These are phyloP conservation scores for Rhyacophila evoluta DNA, from an alignment of 2,888 invertebrate genomes.

Conservation along the genomic window DNA sequence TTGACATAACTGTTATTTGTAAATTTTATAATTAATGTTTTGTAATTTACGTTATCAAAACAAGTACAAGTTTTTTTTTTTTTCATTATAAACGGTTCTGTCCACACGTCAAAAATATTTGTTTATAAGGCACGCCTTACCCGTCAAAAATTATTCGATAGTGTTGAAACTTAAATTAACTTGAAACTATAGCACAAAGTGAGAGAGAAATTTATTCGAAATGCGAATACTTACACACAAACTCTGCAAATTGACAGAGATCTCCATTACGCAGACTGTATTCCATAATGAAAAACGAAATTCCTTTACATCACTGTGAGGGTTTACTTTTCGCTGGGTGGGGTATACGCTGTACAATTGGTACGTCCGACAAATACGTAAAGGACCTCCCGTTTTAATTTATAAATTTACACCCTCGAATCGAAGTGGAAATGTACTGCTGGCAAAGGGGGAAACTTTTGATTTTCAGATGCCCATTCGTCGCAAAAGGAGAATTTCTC, in stretches of 20 bases:
- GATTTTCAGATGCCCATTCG: slow-evolving; percentile 49
- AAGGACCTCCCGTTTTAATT: slow-evolving; percentile 45
- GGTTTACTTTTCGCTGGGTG: slow-evolving; percentile 29
- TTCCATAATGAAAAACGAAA: slow-evolving; percentile 32
- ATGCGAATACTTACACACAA: slow-evolving; percentile 27
- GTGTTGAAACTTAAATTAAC: slow-evolving; percentile 39
- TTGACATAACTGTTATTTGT: too few relatives aligned
- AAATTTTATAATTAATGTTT: too few relatives aligned
- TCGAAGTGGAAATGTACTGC: slow-evolving; percentile 44
- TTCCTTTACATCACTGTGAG: slow-evolving; percentile 31
- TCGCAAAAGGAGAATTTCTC: slow-evolving; percentile 32
- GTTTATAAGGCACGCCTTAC: slow-evolving; percentile 31
- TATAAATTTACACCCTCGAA: slow-evolving; percentile 48
- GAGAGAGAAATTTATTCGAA: slow-evolving; percentile 30
- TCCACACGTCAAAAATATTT: slow-evolving; percentile 36
- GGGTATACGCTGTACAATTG: slow-evolving; percentile 13
- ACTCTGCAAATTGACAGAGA: slow-evolving; percentile 28
- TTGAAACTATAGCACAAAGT: slow-evolving; percentile 36
- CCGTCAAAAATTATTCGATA: slow-evolving; percentile 31
- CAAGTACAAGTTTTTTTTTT: too few relatives aligned
- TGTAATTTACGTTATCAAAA: too few relatives aligned
- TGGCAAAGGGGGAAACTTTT: slow-evolving; percentile 44
- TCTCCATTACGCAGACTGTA: slow-evolving; percentile 30
- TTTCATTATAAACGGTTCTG: neutral
- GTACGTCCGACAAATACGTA: slow-evolving; percentile 33